Base-by-base conservation (phyloP, 2,797 vertebrate genomes). In the Alfaro cultratus region DNA sequence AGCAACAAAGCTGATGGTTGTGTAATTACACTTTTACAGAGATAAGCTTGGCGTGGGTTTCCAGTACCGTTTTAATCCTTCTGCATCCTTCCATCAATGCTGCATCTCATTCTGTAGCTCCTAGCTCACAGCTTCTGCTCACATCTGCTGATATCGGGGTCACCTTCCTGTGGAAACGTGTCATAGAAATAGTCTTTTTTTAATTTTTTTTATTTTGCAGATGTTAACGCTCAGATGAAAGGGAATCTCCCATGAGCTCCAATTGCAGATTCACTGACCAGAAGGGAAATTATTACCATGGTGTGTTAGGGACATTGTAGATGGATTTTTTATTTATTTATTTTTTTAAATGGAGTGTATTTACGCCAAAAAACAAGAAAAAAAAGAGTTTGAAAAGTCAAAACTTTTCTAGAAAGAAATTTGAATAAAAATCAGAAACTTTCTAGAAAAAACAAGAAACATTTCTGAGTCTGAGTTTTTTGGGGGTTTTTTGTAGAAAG, bases 251-350 rank as follows among this genome's bases (percentile, higher is more conserved):
- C 93, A 96, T 94, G 95, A 95, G 90, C 82, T 91, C 90, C 90
- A 92, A 92, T 92, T 94, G 95, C 93, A 90, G 93, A 94, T 93
- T 95, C 95, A 96, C 96, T 95, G 95, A 97, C 97, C 88, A 94
- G 89, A 93, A 93, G 93, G 11, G n/a, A 29, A 57, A 57, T 57
- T 57, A 13, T 51, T 9, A 9, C 49, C 0, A 23, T 2, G 0
- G 21, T 2, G 49, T 51, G 49, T 51, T 23, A 51, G 21, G 49
- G 49, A 23, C 49, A 23, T 51, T 23, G 49, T 2, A 21, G 18
- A 51, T 8, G 7, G 49, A 51, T 46, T 46, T 18, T 18, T 18
- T 49, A 0, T 45, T 45, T 12, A 11, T 0, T 12, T 45, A 12
- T 16, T 21, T 49, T 49, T 49, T 45, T 45, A 3, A 45, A 49